Conservation (phyloP, 2,113 vertebrate species). For the Telmatochromis sp. region DNA sequence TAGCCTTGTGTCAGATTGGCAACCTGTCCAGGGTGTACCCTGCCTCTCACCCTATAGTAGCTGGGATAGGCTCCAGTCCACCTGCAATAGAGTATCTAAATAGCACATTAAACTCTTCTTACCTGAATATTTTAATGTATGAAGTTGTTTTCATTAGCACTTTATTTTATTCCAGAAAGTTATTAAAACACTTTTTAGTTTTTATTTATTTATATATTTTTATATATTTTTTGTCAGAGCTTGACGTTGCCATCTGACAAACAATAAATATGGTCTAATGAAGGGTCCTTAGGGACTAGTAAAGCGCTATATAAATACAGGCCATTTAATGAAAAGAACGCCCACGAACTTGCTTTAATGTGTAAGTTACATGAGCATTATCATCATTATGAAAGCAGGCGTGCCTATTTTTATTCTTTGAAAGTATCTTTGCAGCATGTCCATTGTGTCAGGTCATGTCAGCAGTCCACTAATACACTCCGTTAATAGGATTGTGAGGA, state of each 20-base stretch:
- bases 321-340: not conserved
- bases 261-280: not conserved
- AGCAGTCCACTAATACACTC: conserved; percentile 40
- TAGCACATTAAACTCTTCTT: not conserved
- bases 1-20: not conserved
- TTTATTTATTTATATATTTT: not conserved
- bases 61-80: accelerated
- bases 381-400: not conserved
- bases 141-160: not conserved
- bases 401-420: not conserved
- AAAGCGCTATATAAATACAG: too few relatives aligned
- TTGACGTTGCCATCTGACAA: not conserved
- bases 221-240: not conserved
- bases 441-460: not conserved
- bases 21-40: not conserved
- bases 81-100: not conserved
- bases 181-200: not conserved
- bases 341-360: not conserved
- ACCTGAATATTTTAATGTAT: not conserved
- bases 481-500: conserved; percentile 67
- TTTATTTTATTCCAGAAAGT: not conserved
- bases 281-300: too few relatives aligned
- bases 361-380: not conserved
- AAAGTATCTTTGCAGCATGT: conserved; percentile 14
- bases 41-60: not conserved